Evolutionary conservation across 2,888 invertebrate genomes (phyloP), one percentile per base, ranked within the genome.

Genomic region (Melikaiella ostensackeni): DNA sequence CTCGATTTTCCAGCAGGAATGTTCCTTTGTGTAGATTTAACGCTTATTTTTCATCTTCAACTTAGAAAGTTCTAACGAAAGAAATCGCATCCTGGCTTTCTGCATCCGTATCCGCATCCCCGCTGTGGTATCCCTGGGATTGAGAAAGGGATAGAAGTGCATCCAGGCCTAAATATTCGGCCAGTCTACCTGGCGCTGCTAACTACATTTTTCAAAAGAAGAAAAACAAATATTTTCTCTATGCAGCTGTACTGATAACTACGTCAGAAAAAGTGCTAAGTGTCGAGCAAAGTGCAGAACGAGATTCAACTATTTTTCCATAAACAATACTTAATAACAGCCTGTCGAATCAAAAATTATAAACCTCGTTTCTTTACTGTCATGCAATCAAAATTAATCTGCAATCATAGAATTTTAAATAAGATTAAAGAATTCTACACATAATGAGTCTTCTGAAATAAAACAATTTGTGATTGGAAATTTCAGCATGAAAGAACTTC

Each of bases 101-200:
- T 74, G 86, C 83, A 64, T 82, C 88, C 11, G 70, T 33, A 30
- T 82, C 88, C 46, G 70, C 70, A 50, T 70, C 70, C 33, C 30
- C 70, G 82, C 87, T 88, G 80, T 87, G 88, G 87, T 88, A 89
- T 84, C 87, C 88, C 88, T 89, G 89, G 82, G 89, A 86, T 85
- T 89, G 88, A 85, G 89, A 90, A 88, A 90, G 86, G 82, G 88
- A 90, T 87, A 90, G 86, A 88, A 90, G 89, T 88, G 90, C 89
- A 88, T 89, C 90, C 88, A 89, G 86, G 82, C 88, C 89, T 84
- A 87, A 89, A 83, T 87, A 88, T 84, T 88, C 87, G 70, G 86
- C 85, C 84, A 86, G 80, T 74, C 84, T 85, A 81, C 87, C 87
- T 84, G 86, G 83, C 80, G 80, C 86, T 87, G 83, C 85, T 80